Conservation (phyloP, 2,797 vertebrate species). For the Crypturellus tataupa region DNA sequence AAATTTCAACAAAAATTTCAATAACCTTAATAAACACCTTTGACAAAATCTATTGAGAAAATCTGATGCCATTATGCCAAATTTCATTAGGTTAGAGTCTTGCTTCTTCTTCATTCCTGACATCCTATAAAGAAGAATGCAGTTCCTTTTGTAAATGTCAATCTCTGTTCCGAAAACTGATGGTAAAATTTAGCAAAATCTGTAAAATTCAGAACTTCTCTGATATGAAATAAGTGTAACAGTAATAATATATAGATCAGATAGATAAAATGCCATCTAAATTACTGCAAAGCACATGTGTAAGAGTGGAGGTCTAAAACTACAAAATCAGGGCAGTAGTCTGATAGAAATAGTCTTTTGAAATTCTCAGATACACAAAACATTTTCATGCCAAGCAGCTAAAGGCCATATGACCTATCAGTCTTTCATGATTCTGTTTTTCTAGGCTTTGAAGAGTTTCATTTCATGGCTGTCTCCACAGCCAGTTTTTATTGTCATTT, state of each 20-base stretch:
- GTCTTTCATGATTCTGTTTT: constrained; percentile 42
- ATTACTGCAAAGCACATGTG: not conserved
- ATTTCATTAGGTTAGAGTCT: not conserved
- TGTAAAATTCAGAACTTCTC: not conserved
- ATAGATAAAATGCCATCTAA: not conserved
- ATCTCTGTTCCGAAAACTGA: not conserved
- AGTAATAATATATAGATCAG: not conserved
- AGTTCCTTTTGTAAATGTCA: not conserved
- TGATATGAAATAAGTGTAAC: not conserved
- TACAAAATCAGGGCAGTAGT: not conserved
- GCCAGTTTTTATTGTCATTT: constrained; percentile 8
- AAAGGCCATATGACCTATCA: constrained; percentile 33
- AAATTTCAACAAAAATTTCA: not conserved
- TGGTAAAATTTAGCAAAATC: not conserved
- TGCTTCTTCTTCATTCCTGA: not conserved
- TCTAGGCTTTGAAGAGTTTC: constrained; percentile 32
- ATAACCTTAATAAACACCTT: not conserved
- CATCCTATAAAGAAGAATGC: not conserved
- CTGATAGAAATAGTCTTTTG: not conserved
- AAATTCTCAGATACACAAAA: not conserved
- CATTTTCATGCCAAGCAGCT: not conserved
- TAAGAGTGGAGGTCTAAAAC: not conserved
- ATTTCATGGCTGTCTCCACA: not conserved
- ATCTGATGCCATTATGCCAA: not conserved
- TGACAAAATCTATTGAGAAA: not conserved